A percentile compares a stretch with the other conserved stretches of the same genome.
These are phyloP conservation scores for Pteropus alecto DNA, from an alignment of 2,113 vertebrate genomes.

Conservation along the genomic window DNA sequence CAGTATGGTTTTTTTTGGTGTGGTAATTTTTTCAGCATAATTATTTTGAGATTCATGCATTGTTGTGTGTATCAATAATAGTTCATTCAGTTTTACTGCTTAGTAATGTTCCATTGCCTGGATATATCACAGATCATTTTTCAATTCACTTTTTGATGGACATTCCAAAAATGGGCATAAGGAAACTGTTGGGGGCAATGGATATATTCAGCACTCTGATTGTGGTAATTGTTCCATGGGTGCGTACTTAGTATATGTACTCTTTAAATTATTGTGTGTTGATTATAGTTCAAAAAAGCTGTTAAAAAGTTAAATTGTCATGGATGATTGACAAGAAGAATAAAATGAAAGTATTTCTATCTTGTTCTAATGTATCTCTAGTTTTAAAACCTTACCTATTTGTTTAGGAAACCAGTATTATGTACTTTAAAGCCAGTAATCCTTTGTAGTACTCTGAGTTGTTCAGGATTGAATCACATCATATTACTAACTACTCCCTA, in stretches of 20 bases:
- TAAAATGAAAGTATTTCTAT: neutral
- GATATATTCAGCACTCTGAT: neutral
- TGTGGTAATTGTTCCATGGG: neutral
- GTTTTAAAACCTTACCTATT: neutral
- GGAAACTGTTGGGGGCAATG: neutral
- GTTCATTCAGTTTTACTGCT: neutral
- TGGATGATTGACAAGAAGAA: neutral
- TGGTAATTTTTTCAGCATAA: neutral
- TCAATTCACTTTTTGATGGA: neutral
- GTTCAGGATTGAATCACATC: neutral
- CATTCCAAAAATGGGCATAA: neutral
- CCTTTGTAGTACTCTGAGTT: neutral
- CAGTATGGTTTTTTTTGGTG: neutral
- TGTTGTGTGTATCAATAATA: neutral
- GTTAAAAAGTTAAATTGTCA: neutral
- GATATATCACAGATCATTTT: neutral
- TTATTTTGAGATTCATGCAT: neutral
- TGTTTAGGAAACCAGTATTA: neutral
- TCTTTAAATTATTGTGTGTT: neutral
- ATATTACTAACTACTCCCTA: neutral
- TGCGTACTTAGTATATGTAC: neutral
- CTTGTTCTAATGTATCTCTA: neutral
- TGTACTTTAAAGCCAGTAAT: neutral
- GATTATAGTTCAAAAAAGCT: neutral
- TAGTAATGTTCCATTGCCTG: neutral